phyloP scores from a whole-genome alignment of 2,888 invertebrate species.

The Tetragnatha montana region DNA sequence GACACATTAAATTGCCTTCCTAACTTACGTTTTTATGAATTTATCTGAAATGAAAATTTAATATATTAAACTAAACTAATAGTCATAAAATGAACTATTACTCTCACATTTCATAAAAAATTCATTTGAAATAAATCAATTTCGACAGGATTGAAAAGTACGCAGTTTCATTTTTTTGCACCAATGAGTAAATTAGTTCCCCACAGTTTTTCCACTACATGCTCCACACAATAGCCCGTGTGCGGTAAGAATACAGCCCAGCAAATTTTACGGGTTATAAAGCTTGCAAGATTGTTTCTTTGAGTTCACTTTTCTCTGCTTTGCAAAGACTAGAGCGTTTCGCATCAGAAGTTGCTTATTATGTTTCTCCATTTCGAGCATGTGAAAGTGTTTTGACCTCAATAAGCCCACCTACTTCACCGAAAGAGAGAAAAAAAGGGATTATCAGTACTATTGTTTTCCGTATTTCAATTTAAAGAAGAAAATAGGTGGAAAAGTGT shows the following conservation, averaged over 20 bases:
- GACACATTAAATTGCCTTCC: too few species aligned
- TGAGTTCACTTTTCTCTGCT: conserved; percentile 23
- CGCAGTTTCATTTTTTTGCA: background rate
- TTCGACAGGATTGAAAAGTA: too few species aligned
- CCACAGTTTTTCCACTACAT: conserved; percentile 18
- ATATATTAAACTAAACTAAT: too few species aligned
- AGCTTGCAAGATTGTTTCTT: conserved; percentile 35
- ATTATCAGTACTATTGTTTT: conserved; percentile 35
- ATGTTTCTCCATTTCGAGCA: conserved; percentile 28
- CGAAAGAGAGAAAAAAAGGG: conserved; percentile 22
- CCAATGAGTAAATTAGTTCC: conserved; percentile 30
- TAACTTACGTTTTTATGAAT: too few species aligned
- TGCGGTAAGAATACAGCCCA: background rate
- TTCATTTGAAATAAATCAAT: too few species aligned
- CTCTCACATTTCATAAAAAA: too few species aligned
- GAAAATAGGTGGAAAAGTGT: conserved; percentile 1
- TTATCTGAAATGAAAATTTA: too few species aligned
- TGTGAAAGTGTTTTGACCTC: conserved; percentile 56
- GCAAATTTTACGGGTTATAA: conserved; percentile 41
- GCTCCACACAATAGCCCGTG: conserved; percentile 13
- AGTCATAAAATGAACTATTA: too few species aligned
- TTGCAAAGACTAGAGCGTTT: conserved; percentile 17
- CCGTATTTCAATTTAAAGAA: conserved; percentile 29
- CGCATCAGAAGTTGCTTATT: conserved; percentile 39
- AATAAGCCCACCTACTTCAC: conserved; percentile 47